phyloP scores from a whole-genome alignment of 2,113 vertebrate species.

The Paradisaea rubra region DNA sequence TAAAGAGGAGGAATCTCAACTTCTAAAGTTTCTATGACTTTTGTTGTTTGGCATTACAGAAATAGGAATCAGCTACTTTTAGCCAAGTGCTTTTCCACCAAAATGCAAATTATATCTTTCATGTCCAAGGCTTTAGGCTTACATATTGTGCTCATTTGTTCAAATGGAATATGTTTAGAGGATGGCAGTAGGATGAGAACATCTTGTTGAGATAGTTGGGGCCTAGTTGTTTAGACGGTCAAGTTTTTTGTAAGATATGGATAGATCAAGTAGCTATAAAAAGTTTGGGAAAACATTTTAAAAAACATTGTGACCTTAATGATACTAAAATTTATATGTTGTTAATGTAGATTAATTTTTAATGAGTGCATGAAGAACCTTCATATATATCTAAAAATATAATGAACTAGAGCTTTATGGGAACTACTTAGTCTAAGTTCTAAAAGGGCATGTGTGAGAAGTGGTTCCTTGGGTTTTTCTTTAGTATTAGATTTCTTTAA shows the following conservation, averaged over 20 bases:
- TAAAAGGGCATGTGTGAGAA: background rate
- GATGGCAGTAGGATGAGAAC: background rate
- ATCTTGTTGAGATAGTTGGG: background rate
- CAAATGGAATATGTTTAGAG: background rate
- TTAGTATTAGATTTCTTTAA: background rate
- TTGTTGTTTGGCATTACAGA: background rate
- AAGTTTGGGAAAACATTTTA: background rate
- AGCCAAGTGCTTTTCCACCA: background rate
- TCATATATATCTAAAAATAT: background rate
- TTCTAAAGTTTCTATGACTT: background rate
- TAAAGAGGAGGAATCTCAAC: background rate
- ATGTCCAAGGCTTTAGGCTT: background rate
- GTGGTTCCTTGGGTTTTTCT: background rate
- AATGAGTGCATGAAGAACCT: background rate
- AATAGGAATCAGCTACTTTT: background rate
- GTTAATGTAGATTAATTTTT: background rate
- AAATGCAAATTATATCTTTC: background rate
- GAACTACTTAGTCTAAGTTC: background rate
- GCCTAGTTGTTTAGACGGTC: background rate
- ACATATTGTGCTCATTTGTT: background rate
- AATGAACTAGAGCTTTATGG: background rate
- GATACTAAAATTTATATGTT: background rate
- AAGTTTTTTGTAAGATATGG: background rate
- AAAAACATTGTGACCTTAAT: background rate
- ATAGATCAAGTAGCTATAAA: background rate